phyloP scores from a whole-genome alignment of 2,113 vertebrate species.

The Andinoacara biseriatus region DNA sequence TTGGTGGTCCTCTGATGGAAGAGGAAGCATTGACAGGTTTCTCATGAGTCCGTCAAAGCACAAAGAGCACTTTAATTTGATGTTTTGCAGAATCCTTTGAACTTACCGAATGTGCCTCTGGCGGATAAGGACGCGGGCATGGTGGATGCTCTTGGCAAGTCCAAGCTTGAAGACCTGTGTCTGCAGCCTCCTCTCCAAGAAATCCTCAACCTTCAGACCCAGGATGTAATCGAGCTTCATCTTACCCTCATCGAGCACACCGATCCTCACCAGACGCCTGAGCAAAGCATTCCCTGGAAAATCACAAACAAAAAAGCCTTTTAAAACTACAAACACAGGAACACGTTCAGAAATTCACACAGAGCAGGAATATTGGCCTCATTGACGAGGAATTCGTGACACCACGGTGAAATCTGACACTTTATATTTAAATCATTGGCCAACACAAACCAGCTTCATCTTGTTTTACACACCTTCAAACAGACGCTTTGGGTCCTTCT shows the following conservation, averaged over 20 bases:
- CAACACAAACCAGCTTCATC: background rate
- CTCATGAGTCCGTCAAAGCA: slow-evolving; percentile 44
- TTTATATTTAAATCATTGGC: slow-evolving; percentile 74
- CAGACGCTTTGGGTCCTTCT: slow-evolving; percentile 85
- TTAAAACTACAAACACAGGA: background rate
- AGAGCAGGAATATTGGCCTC: slow-evolving; percentile 58
- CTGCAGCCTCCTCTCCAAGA: slow-evolving; percentile 91
- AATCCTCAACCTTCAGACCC: slow-evolving; percentile 93
- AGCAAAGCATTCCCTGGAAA: slow-evolving; percentile 88
- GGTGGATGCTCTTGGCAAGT: slow-evolving; percentile 92
- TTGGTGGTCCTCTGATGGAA: slow-evolving; percentile 74
- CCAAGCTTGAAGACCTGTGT: slow-evolving; percentile 95
- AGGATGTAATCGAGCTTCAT: slow-evolving; percentile 97
- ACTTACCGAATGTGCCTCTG: slow-evolving; percentile 93
- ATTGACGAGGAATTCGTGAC: slow-evolving; percentile 84
- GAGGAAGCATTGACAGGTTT: slow-evolving; percentile 73
- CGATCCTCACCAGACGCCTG: slow-evolving; percentile 89
- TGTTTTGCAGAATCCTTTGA: rapidly evolving
- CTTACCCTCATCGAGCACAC: slow-evolving; percentile 92
- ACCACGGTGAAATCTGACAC: slow-evolving; percentile 72
- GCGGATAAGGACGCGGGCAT: slow-evolving; percentile 91
- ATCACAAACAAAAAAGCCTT: background rate
- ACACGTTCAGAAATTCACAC: rapidly evolving
- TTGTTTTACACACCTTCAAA: slow-evolving; percentile 79
- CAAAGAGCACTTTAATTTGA: background rate